Evolutionary conservation across 2,113 vertebrate species (phyloP), one percentile per base, ranked within the genome.

Genomic region (Oenanthe oenanthe): DNA sequence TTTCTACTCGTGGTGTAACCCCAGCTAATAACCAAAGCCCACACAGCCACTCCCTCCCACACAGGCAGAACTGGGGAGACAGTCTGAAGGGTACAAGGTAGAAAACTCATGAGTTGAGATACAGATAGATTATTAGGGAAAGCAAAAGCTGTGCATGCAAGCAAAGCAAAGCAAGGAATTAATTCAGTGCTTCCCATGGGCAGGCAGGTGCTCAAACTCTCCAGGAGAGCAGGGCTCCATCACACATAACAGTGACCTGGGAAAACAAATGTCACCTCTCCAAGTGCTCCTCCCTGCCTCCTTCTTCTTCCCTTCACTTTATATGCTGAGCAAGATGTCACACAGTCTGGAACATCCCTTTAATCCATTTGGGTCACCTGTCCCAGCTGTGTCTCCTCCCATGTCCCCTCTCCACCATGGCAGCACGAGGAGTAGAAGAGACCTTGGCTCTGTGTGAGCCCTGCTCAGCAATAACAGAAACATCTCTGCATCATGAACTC

Each of bases 241-340:
- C 50, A 43, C 22, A 18, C 0, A 0, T 18, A 36, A 22, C 0
- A 4, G 34, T 36, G 43, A 32, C 36, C 66, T 17, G 26, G 22
- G 36, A 58, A 58, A 22, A 24, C 4, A 51, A 51, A 58, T 11
- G 5, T 2, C 43, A 38, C 4, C 5, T 28, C 51, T 57, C 26
- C 51, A 43, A 36, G 11, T 2, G 7, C 7, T 51, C 6, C 31
- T 22, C 8, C 4, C 26, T 25, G 11, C 17, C 51, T 63, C 10
- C 43, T 51, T 65, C 36, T 48, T 14, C 48, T 78, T 42, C 13
- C 22, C 21, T 9, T 4, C 19, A 13, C 14, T 51, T 51, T 6
- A 28, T 13, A 28, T 7, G 2, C 9, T 51, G 26, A 36, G 14
- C 21, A 43, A 26, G 42, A 50, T 32, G 14, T 18, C 32, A 7